Conservation (phyloP, 1,140 invertebrate species). For the Coboldia fuscipes region DNA sequence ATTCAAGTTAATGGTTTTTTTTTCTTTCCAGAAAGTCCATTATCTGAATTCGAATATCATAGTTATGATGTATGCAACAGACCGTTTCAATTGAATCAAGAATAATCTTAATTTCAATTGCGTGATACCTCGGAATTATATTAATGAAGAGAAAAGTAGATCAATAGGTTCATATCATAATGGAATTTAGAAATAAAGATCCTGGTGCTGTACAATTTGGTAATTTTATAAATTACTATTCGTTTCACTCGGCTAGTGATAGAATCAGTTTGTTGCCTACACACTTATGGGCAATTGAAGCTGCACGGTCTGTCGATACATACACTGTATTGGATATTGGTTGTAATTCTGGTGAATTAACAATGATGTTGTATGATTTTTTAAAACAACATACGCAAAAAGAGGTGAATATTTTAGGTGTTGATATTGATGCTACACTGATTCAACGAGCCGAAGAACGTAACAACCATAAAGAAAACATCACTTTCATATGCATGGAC, state of each 20-base stretch:
- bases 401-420: conserved; percentile 33
- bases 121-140: too few relatives aligned
- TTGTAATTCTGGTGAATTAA: conserved; percentile 56
- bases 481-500: conserved; percentile 35
- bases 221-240: conserved; percentile 73
- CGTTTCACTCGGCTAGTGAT: conserved; percentile 46
- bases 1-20: too few relatives aligned
- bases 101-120: too few relatives aligned
- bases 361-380: conserved; percentile 30
- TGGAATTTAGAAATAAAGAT: too few relatives aligned
- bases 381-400: conserved; percentile 21
- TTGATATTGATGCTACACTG: conserved; percentile 50
- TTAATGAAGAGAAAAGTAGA: too few relatives aligned
- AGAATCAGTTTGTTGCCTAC: conserved; percentile 36
- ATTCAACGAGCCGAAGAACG: conserved; percentile 38
- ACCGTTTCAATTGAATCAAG: too few relatives aligned
- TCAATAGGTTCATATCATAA: too few relatives aligned
- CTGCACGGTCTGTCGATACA: conserved; percentile 12
- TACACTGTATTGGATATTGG: conserved; percentile 49
- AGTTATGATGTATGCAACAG: too few relatives aligned
- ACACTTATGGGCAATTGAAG: conserved; percentile 27
- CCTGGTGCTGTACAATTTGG: conserved; percentile 54
- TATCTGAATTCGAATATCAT: too few relatives aligned
- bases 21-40: too few relatives aligned
- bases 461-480: conserved; percentile 18